These are phyloP conservation scores for Diachrysia chrysitis DNA, from an alignment of 2,888 invertebrate species.

Conservation along the genomic window DNA sequence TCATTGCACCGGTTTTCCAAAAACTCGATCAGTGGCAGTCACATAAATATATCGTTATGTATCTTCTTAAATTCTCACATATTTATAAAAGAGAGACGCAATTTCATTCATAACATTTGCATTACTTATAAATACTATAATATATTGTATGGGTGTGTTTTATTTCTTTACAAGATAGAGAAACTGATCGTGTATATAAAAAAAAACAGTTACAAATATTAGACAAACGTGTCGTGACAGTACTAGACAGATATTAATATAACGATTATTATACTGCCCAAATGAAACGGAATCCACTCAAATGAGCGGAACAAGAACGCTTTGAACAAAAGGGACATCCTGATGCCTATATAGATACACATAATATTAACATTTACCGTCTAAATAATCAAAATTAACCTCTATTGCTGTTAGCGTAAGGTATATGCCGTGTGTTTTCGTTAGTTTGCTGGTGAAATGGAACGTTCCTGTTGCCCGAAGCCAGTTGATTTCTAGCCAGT, in stretches of 20 bases:
- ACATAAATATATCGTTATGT: too few relatives aligned
- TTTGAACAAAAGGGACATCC: slow-evolving; percentile 85
- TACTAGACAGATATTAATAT: slow-evolving; percentile 67
- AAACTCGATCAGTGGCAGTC: too few relatives aligned
- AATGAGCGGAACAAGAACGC: slow-evolving; percentile 78
- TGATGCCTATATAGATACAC: slow-evolving; percentile 69
- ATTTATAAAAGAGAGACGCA: neutral
- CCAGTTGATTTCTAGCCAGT: slow-evolving; percentile 79
- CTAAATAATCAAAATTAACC: slow-evolving; percentile 47
- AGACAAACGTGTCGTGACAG: slow-evolving; percentile 37
- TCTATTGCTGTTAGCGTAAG: slow-evolving; percentile 59
- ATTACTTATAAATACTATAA: slow-evolving; percentile 33
- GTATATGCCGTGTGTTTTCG: slow-evolving; percentile 53
- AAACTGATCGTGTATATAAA: slow-evolving; percentile 21
- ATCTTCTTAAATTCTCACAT: too few relatives aligned
- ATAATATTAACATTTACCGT: slow-evolving; percentile 26
- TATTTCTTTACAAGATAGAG: slow-evolving; percentile 24
- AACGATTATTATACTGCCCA: slow-evolving; percentile 67
- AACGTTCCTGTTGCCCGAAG: slow-evolving; percentile 78
- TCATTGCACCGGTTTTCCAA: too few relatives aligned
- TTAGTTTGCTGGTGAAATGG: slow-evolving; percentile 66
- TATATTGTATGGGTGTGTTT: slow-evolving; percentile 8
- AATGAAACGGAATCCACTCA: slow-evolving; percentile 77
- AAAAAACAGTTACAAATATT: slow-evolving; percentile 31
- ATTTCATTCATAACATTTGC: slow-evolving; percentile 7